These are phyloP conservation scores for Halcyon chelicuti DNA, from an alignment of 2,797 vertebrate genomes.

Conservation along the genomic window DNA sequence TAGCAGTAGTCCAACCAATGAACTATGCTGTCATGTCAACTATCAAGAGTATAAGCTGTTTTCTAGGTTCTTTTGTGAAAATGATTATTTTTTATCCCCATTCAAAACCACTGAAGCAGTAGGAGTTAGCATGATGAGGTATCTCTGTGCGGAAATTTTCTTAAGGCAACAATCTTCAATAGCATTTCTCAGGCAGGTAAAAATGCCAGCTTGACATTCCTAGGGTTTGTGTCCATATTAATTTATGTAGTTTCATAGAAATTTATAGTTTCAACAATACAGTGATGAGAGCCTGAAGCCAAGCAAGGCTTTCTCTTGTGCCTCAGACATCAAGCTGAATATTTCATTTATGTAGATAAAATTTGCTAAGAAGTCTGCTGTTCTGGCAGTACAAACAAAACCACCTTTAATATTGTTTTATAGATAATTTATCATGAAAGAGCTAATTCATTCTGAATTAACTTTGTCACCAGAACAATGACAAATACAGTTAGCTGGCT, in stretches of 20 bases:
- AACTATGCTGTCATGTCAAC: neutral
- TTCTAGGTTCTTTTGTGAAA: neutral
- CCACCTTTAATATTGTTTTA: neutral
- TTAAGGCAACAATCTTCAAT: constrained; percentile 47
- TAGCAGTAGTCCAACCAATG: neutral
- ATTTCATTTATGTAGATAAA: constrained; percentile 23
- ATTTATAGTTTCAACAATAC: constrained; percentile 34
- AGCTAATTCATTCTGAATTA: neutral
- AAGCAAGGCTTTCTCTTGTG: neutral
- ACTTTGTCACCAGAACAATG: neutral
- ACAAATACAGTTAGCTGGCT: neutral
- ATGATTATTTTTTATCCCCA: neutral
- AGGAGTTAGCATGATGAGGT: constrained; percentile 4
- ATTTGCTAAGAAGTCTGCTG: neutral
- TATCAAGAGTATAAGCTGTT: neutral
- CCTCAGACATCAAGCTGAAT: neutral
- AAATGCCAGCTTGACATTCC: neutral
- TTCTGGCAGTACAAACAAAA: neutral
- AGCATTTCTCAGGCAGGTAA: neutral
- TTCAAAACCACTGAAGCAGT: neutral
- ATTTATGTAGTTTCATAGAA: neutral
- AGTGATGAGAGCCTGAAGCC: neutral
- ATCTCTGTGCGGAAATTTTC: neutral
- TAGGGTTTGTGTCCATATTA: neutral
- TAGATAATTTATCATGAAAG: neutral